Evolutionary conservation across 2,797 vertebrate genomes (phyloP).

Genomic region (Babyrousa celebensis): DNA sequence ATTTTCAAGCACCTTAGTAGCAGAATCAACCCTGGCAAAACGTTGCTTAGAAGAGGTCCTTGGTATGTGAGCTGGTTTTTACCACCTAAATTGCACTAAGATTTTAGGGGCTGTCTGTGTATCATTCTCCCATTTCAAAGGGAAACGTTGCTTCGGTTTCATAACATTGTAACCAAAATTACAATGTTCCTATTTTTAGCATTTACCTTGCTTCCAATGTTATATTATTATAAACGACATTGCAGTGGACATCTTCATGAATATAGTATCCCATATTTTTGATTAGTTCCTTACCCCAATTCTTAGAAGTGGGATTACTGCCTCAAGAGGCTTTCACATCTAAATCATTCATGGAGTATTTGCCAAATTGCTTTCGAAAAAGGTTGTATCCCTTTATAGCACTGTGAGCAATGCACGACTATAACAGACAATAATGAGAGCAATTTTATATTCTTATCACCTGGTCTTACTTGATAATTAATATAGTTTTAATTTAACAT

Average conservation of each 20-base stretch:
- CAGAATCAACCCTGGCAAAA: not conserved
- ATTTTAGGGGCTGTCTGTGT: not conserved
- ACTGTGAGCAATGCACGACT: not conserved
- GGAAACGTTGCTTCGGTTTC: slow-evolving; percentile 51
- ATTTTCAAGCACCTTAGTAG: not conserved
- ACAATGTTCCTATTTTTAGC: not conserved
- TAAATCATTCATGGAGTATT: slow-evolving; percentile 39
- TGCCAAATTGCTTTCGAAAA: slow-evolving; percentile 61
- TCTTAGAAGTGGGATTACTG: slow-evolving; percentile 56
- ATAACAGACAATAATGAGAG: slow-evolving; percentile 7
- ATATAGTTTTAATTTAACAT: slow-evolving; percentile 60
- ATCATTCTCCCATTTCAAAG: slow-evolving; percentile 11
- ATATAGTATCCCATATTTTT: not conserved
- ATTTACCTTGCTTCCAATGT: slow-evolving; percentile 15
- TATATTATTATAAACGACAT: slow-evolving; percentile 51
- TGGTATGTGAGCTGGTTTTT: not conserved
- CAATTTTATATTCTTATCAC: not conserved
- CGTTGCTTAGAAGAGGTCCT: not conserved
- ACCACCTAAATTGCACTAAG: not conserved
- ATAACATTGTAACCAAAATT: slow-evolving; percentile 34
- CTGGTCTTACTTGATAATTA: slow-evolving; percentile 35
- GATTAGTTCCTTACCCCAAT: not conserved
- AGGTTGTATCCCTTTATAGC: slow-evolving; percentile 15
- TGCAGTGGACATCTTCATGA: not conserved
- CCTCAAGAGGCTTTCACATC: slow-evolving; percentile 4